These are phyloP conservation scores for Buphagus erythrorhynchus DNA, from an alignment of 2,797 vertebrate genomes.

Conservation along the genomic window DNA sequence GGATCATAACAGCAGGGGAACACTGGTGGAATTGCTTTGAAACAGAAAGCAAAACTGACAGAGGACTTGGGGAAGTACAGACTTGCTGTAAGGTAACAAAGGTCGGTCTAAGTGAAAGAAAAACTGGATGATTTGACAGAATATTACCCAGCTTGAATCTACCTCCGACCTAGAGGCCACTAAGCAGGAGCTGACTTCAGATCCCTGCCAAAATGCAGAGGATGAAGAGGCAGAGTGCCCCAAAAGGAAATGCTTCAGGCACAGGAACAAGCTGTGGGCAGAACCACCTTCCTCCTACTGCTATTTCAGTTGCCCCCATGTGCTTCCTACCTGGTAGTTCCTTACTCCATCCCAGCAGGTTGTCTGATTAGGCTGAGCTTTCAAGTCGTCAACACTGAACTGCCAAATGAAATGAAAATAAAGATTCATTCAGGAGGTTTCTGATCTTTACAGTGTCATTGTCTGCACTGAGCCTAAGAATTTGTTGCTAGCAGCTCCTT, in stretches of 20 bases:
- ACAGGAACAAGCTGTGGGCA: neutral
- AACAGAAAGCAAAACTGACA: neutral
- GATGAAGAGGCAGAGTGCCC: neutral
- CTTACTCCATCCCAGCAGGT: constrained; percentile 95
- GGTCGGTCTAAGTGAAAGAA: neutral
- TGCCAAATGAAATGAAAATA: constrained; percentile 57
- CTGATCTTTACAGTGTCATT: neutral
- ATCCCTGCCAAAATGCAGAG: neutral
- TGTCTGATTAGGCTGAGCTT: constrained; percentile 88
- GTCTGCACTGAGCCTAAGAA: neutral
- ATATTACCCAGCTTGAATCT: neutral
- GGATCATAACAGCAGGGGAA: neutral
- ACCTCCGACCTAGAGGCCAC: neutral
- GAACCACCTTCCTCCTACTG: neutral
- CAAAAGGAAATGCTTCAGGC: neutral
- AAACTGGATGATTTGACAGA: neutral
- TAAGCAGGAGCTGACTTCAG: neutral
- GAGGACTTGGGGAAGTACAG: neutral
- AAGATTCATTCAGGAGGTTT: neutral
- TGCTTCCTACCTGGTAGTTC: constrained; percentile 90
- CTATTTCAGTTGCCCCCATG: neutral
- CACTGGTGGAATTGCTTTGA: neutral
- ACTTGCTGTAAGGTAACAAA: neutral
- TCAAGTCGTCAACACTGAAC: constrained; percentile 96
- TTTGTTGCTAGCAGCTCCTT: neutral